Base-by-base conservation (phyloP, 2,113 vertebrate species). In the Pseudois nayaur region DNA sequence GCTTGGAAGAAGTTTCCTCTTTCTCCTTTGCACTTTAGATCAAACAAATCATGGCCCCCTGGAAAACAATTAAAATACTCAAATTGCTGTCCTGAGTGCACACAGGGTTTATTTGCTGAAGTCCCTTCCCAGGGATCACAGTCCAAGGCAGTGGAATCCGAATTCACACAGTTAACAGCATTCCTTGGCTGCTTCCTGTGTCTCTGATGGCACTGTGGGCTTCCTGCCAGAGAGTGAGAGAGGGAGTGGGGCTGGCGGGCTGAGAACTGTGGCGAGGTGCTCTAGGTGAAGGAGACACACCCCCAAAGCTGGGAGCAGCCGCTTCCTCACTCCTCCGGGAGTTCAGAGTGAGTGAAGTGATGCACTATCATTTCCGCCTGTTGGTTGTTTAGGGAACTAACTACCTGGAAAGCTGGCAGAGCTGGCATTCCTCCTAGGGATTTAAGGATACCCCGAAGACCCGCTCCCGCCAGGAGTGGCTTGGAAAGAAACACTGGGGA, bases 151-250 rank as follows among this genome's bases (percentile, higher is more conserved):
- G 50, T 36, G 12, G 87, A 85, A 82, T 91, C 48, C 2, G 8
- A 92, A 45, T 85, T 91, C 64, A 86, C 79, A 81, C 14, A 50
- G 62, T 82, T 82, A 92, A 48, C 48, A 79, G 29, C 36, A 45
- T 91, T 95, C 79, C 93, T 81, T 62, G 27, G 45, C 79, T 87
- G 45, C 54, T 59, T 96, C 62, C 71, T 87, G 67, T 67, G 55
- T 74, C 84, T 60, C 87, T 59, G 67, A 48, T 64, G 74, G 87
- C 25, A 25, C 87, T 43, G 21, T 50, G 59, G 89, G 45, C 89
- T 87, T 52, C 67, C 78, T 91, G 86, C 82, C 89, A 89, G 60
- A 48, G 31, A 85, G 60, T 1, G 5, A 27, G 64, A 0, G 43
- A 60, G 25, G 10, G 45, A n/a, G 36, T 40, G 45, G 14, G 60